These are phyloP conservation scores for Sepioteuthis lessoniana DNA, from an alignment of 2,888 invertebrate species.

Conservation along the genomic window DNA sequence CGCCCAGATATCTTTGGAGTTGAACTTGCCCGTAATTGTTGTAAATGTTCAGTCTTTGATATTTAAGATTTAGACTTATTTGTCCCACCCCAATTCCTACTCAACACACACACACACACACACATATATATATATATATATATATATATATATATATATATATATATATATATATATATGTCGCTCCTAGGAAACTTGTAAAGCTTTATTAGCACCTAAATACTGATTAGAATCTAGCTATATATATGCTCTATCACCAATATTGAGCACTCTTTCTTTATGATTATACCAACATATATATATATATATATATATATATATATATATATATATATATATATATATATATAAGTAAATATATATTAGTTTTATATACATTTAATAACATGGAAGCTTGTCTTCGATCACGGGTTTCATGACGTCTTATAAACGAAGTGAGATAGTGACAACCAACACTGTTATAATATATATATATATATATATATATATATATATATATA, in stretches of 20 bases:
- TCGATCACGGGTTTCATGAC: too few relatives aligned
- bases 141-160: not conserved
- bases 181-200: too few relatives aligned
- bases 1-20: not conserved
- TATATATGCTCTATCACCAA: not conserved
- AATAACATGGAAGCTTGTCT: too few relatives aligned
- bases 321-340: not conserved
- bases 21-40: not conserved
- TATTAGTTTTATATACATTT: too few relatives aligned
- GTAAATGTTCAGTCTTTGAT: not conserved
- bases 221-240: not conserved
- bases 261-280: not conserved
- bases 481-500: not conserved
- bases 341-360: too few relatives aligned
- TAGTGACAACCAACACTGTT: too few relatives aligned
- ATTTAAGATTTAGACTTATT: not conserved
- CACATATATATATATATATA: constrained; percentile 40
- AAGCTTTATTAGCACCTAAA: not conserved
- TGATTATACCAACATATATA: not conserved
- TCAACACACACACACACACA: not conserved
- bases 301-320: not conserved
- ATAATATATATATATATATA: not conserved
- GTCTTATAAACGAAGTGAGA: too few relatives aligned
- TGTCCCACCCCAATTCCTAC: too few relatives aligned
- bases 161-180: too few relatives aligned